Base-by-base conservation (phyloP, 1,140 invertebrate genomes). In the Colletes gigas region DNA sequence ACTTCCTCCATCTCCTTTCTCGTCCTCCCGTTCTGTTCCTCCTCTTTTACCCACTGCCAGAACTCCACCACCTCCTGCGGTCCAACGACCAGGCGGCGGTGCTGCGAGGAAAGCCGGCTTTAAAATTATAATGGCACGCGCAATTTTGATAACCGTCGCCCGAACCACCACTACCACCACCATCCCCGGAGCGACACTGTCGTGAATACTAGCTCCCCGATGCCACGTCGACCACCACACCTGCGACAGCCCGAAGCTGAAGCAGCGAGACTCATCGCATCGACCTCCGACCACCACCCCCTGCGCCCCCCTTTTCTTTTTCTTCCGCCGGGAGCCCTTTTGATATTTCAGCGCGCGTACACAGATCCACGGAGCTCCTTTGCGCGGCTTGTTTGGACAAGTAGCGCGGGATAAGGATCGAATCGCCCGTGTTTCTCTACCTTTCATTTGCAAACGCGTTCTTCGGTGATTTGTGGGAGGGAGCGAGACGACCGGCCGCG, bases 101-200 rank as follows among this genome's bases (percentile, higher is more conserved):
- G 75, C 86, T 90, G 89, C 90, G 91, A 93, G 92, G 89, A 93
- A 93, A 93, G 90, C 91, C 91, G 92, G 92, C 92, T 93, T 93
- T 93, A 92, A 93, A 93, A 93, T 93, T 93, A 93, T 93, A 93
- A 93, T 93, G 90, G 92, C 91, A 93, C 91, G 91, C 92, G 91
- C 90, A 92, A 93, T 93, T 93, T 93, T 93, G 91, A 93, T 93
- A 92, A 93, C 92, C 91, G 89, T 91, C 90, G 89, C 89, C 91
- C 89, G 88, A 87, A 87, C 82, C 84, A 85, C 84, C 62, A 83
- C 85, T 39, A 76, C 60, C 41, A 65, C 77, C 21, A 72, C 75
- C 57, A 55, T 72, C 55, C 44, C 19, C 70, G 63, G 68, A 63
- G 30, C 74, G 59, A 71, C 69, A 59, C 66, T 62, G 57, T 30